Evolutionary conservation across 2,113 vertebrate species (phyloP), one percentile per base, ranked within the genome.

Genomic region (Urocolius indicus): DNA sequence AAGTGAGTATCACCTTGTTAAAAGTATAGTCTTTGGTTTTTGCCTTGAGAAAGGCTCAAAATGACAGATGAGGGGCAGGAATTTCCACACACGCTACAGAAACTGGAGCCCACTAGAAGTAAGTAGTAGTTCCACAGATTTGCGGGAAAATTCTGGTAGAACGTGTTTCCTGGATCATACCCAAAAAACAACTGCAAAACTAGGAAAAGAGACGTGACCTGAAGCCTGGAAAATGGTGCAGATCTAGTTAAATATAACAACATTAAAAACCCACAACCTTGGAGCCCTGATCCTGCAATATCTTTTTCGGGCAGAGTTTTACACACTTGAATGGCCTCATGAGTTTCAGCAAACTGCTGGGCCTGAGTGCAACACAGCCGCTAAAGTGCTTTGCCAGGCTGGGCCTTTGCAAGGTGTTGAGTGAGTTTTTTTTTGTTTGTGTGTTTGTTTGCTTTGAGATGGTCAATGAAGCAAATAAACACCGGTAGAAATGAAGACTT

Each of bases 11-110:
- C 17, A 84, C 77, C 79, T 88, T 77, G n/a, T 54, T 79, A 87
- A 16, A 82, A 82, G 22, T 91, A 94, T 96, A 93, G 89, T 97
- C 97, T 97, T 97, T 98, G 97, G 97, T 96, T 98, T 97, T 94
- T 84, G 85, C 90, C 95, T 97, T 77, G 30, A 88, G 89, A 76
- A 94, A 85, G 87, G 89, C 76, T 95, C 81, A 74, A 34, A 63
- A 76, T 69, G 89, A 95, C 26, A 90, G 45, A 82, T 22, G 66
- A 90, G 51, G 72, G 94, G 52, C 30, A 57, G 68, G 54, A 87
- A 67, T 48, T 82, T 48, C 83, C 51, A 66, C 21, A 29, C 6
- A 68, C 5, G 3, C 71, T 18, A 58, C 52, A 71, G 61, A 77
- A 84, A 75, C 30, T 59, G 26, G 27, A 84, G 24, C 57, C 34